Conservation (phyloP, 1,140 invertebrate genomes). For the Macrostomum lignano region DNA sequence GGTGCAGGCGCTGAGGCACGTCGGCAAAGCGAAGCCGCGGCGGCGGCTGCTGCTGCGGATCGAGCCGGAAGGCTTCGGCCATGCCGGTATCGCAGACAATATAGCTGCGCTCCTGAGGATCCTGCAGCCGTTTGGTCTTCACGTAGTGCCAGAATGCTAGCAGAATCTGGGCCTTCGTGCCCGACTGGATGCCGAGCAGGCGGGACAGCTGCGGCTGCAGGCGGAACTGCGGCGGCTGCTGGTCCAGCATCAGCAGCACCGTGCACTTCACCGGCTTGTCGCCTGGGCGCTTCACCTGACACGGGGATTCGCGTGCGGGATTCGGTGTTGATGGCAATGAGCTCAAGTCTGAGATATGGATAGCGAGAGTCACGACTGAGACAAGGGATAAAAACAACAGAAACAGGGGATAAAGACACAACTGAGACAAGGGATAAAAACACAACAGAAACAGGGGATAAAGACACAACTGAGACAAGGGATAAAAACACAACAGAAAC, state of each 20-base stretch:
- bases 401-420: no score
- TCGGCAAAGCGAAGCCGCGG: conserved; percentile 91
- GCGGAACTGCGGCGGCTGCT: conserved; percentile 80
- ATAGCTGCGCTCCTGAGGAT: conserved; percentile 62
- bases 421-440: no score
- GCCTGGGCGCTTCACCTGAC: conserved; percentile 75
- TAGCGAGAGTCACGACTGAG: no score
- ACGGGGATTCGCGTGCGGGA: no score
- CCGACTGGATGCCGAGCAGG: conserved; percentile 78
- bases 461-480: no score
- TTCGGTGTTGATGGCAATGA: no score
- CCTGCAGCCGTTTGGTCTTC: conserved; percentile 48
- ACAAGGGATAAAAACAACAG: no score
- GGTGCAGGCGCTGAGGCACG: conserved; percentile 76
- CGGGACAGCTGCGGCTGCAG: conserved; percentile 71
- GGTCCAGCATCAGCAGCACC: conserved; percentile 76
- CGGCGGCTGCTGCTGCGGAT: no score
- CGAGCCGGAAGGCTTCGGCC: conserved; percentile 39
- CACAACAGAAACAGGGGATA: no score
- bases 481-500: no score
- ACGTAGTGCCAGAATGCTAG: conserved; percentile 97
- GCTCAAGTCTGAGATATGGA: no score
- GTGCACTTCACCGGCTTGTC: conserved; percentile 94
- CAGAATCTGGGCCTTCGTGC: conserved; percentile 84
- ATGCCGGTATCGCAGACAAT: conserved; percentile 90